phyloP scores from a whole-genome alignment of 2,113 vertebrate species.

The Dolichallabes microphthalmus region DNA sequence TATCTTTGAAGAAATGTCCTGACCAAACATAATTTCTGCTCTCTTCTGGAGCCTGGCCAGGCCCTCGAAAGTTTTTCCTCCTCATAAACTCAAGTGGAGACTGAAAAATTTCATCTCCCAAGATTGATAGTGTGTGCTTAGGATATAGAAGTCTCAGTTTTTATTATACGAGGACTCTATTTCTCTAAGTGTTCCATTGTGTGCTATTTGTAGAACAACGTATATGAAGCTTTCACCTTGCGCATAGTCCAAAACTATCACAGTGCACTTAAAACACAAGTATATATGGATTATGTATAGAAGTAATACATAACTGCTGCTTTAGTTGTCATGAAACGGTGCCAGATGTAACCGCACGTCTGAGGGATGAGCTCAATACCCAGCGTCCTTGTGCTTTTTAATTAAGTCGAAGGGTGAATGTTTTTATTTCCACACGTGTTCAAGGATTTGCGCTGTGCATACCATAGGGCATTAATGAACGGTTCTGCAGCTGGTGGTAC shows the following conservation, averaged over 20 bases:
- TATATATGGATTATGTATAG: conserved; percentile 47
- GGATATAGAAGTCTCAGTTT: conserved; percentile 58
- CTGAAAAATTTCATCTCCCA: conserved; percentile 60
- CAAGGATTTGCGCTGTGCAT: conserved; percentile 76
- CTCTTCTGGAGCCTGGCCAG: conserved; percentile 61
- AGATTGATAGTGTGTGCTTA: conserved; percentile 60
- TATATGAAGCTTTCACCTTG: conserved; percentile 35
- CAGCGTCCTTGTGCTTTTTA: conserved; percentile 35
- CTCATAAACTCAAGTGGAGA: conserved; percentile 62
- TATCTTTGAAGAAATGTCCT: conserved; percentile 72
- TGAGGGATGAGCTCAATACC: conserved; percentile 26
- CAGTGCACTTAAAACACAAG: conserved; percentile 44
- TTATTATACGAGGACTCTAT: conserved; percentile 57
- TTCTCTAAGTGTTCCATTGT: conserved; percentile 57
- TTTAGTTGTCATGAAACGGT: background rate
- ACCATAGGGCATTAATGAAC: conserved; percentile 81
- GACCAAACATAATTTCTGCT: conserved; percentile 69
- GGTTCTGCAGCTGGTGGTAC: conserved; percentile 86
- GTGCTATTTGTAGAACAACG: conserved; percentile 51
- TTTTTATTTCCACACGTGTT: conserved; percentile 71
- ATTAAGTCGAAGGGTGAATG: conserved; percentile 37
- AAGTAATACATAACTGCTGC: conserved; percentile 42
- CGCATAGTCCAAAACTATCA: conserved; percentile 50
- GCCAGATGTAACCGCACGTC: conserved; percentile 35
- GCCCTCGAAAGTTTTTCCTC: conserved; percentile 59